These are phyloP conservation scores for Scaeva pyrastri DNA, from an alignment of 2,888 invertebrate species.

Conservation along the genomic window DNA sequence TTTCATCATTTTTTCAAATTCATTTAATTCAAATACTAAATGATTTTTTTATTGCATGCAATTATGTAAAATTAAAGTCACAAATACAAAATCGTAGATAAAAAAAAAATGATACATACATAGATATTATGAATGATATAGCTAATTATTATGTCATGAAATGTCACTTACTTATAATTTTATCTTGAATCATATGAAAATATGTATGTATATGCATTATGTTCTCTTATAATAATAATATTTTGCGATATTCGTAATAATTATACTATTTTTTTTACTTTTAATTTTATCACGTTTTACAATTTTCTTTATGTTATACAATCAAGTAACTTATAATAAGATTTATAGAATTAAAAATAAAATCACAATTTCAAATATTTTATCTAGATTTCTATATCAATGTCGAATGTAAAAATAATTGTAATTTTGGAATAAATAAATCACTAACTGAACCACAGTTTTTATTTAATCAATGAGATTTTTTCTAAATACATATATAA, in stretches of 20 bases:
- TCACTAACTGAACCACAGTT: conserved; percentile 43
- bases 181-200: conserved; percentile 57
- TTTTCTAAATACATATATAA: not conserved
- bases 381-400: not conserved
- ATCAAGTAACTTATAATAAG: conserved; percentile 12
- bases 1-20: not conserved
- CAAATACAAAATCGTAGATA: not conserved
- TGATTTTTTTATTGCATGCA: conserved; percentile 5
- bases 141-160: conserved; percentile 9
- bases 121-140: not conserved
- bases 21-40: not conserved
- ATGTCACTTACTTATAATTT: conserved; percentile 18
- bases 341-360: conserved; percentile 22
- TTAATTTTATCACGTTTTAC: conserved; percentile 51
- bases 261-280: conserved; percentile 14
- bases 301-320: not conserved
- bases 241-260: conserved; percentile 32
- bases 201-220: conserved; percentile 50
- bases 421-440: conserved; percentile 55
- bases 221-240: conserved; percentile 39
- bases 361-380: conserved; percentile 17
- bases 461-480: not conserved
- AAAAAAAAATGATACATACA: not conserved
- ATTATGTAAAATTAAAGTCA: not conserved
- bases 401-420: conserved; percentile 8